phyloP scores from a whole-genome alignment of 53 echinoderm and acorn worm genomes.

The Paelopatides confundens region DNA sequence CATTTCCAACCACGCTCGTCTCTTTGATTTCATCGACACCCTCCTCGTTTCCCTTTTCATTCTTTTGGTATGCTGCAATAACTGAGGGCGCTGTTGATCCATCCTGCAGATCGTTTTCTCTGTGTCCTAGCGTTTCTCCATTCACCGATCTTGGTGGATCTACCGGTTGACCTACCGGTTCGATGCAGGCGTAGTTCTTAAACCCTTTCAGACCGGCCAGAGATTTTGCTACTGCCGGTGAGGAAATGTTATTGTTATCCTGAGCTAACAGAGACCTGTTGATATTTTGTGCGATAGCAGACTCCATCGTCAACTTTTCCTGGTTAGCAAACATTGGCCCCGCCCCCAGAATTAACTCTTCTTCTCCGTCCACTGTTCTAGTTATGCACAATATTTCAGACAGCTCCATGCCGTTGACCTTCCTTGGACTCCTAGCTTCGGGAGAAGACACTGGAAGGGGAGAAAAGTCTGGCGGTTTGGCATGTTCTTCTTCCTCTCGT shows the following conservation, averaged over 20 bases:
- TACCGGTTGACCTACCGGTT: slow-evolving; percentile 71
- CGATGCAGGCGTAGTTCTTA: slow-evolving; percentile 71
- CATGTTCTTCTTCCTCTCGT: not conserved
- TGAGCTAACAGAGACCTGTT: not conserved
- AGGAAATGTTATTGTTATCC: not conserved
- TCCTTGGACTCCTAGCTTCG: not conserved
- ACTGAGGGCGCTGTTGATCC: not conserved
- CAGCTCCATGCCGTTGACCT: not conserved
- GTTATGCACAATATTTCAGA: slow-evolving; percentile 50
- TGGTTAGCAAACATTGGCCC: slow-evolving; percentile 44
- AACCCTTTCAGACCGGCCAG: slow-evolving; percentile 2
- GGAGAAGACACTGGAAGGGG: not conserved
- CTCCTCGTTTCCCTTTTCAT: no score
- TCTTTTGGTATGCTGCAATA: no score
- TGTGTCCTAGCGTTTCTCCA: not conserved
- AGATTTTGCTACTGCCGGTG: not conserved
- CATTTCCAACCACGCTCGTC: not conserved
- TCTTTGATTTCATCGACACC: no score
- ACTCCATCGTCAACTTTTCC: slow-evolving; percentile 28
- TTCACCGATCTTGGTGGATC: not conserved
- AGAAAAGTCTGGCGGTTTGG: not conserved
- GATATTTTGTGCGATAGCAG: not conserved
- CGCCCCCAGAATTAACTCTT: slow-evolving; percentile 70
- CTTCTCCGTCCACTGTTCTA: slow-evolving; percentile 62
- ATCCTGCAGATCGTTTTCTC: not conserved